Evolutionary conservation across 2,888 invertebrate genomes (phyloP).

Genomic region (Epiblema foenella): DNA sequence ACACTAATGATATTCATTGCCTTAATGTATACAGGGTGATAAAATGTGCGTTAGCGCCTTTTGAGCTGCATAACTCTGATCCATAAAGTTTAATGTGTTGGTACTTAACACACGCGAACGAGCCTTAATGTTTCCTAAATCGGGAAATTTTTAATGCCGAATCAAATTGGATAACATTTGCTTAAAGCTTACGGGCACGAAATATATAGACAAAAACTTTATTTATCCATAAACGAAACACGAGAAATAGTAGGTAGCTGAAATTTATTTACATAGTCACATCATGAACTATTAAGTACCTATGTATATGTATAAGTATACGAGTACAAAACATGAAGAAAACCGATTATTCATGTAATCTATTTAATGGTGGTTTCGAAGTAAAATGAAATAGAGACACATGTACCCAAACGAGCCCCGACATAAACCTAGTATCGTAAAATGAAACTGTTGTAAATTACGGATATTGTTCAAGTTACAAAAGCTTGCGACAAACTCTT

Average conservation of each 20-base stretch:
- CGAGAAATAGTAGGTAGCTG: not conserved
- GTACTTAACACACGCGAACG: conserved; percentile 10
- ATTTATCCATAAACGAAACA: not conserved
- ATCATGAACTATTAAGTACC: too few species aligned
- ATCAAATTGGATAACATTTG: not conserved
- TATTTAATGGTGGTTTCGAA: conserved; percentile 1
- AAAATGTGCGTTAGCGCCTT: conserved; percentile 35
- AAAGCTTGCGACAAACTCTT: conserved; percentile 30
- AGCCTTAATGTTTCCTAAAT: conserved; percentile 5
- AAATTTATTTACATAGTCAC: too few species aligned
- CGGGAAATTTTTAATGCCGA: not conserved
- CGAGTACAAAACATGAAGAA: not conserved
- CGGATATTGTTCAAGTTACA: conserved; percentile 31
- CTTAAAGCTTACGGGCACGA: not conserved
- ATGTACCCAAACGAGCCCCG: conserved; percentile 21
- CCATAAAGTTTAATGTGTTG: conserved; percentile 25
- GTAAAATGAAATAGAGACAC: conserved; percentile 19
- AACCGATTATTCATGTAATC: conserved; percentile 7
- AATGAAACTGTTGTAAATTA: conserved; percentile 42
- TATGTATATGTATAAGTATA: too few species aligned
- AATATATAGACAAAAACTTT: not conserved
- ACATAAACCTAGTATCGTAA: conserved; percentile 29
- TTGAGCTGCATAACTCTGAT: conserved; percentile 19
- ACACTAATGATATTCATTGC: conserved; percentile 35
- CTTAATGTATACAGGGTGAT: conserved; percentile 26